Conservation (phyloP, 2,113 vertebrate genomes). For the Ardeotis arabs region DNA sequence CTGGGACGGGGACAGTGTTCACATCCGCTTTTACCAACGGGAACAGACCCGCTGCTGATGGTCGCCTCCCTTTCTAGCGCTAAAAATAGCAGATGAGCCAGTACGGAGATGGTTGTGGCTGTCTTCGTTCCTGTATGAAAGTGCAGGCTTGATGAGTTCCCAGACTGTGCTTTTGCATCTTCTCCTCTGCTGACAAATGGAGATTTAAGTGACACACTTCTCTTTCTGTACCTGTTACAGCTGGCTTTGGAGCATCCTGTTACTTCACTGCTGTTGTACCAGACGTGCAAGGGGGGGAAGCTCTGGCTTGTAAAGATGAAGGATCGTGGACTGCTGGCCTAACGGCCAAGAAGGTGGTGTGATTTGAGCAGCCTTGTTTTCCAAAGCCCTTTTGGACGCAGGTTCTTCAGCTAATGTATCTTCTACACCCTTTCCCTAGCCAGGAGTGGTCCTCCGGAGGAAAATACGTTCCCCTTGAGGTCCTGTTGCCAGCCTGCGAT, state of each 20-base stretch:
- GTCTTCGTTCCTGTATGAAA: neutral
- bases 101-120: neutral
- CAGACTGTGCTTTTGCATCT: neutral
- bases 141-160: neutral
- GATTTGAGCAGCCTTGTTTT: neutral
- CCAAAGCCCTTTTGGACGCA: neutral
- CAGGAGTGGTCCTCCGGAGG: neutral
- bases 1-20: neutral
- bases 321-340: neutral
- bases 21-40: neutral
- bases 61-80: neutral
- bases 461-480: neutral
- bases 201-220: neutral
- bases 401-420: neutral
- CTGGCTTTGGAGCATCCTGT: neutral
- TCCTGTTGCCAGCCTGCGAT: neutral
- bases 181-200: conserved; percentile 6
- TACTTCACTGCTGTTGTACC: neutral
- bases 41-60: neutral
- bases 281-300: neutral
- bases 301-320: neutral
- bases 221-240: neutral
- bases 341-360: neutral
- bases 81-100: conserved; percentile 31
- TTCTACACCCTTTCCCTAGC: neutral